Evolutionary conservation across 2,888 invertebrate genomes (phyloP).

Genomic region (Cantharis lateralis): DNA sequence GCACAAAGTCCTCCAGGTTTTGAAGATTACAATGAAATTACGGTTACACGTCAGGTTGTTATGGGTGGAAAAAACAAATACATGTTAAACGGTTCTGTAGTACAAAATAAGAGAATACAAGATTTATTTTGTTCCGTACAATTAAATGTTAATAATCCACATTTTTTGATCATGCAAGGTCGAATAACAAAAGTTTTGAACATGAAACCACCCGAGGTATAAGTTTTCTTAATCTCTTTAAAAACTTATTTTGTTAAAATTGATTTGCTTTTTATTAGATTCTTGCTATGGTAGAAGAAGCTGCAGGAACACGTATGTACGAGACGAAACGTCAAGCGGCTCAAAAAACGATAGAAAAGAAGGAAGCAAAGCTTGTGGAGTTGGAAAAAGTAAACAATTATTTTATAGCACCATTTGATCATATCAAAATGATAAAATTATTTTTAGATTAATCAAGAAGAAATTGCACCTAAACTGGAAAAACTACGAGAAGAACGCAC

Average conservation of each 20-base stretch:
- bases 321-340: slow-evolving; percentile 90
- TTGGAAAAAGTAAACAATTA: slow-evolving; percentile 69
- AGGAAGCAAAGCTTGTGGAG: slow-evolving; percentile 87
- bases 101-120: slow-evolving; percentile 86
- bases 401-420: too few relatives aligned
- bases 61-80: slow-evolving; percentile 92
- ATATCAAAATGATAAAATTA: not conserved
- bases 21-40: slow-evolving; percentile 88
- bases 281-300: slow-evolving; percentile 97
- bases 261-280: slow-evolving; percentile 61
- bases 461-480: slow-evolving; percentile 87
- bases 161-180: slow-evolving; percentile 99
- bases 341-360: slow-evolving; percentile 86
- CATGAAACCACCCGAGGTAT: slow-evolving; percentile 97
- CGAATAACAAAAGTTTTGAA: slow-evolving; percentile 97
- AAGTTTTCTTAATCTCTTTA: not conserved
- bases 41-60: slow-evolving; percentile 87
- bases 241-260: not conserved
- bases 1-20: slow-evolving; percentile 87
- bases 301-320: slow-evolving; percentile 96
- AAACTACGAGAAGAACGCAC: slow-evolving; percentile 84
- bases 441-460: slow-evolving; percentile 73
- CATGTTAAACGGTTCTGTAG: slow-evolving; percentile 89
- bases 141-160: slow-evolving; percentile 98
- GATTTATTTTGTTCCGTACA: slow-evolving; percentile 97